Evolutionary conservation across 2,113 vertebrate species (phyloP).

Genomic region (Nothocercus nigrocapillus): DNA sequence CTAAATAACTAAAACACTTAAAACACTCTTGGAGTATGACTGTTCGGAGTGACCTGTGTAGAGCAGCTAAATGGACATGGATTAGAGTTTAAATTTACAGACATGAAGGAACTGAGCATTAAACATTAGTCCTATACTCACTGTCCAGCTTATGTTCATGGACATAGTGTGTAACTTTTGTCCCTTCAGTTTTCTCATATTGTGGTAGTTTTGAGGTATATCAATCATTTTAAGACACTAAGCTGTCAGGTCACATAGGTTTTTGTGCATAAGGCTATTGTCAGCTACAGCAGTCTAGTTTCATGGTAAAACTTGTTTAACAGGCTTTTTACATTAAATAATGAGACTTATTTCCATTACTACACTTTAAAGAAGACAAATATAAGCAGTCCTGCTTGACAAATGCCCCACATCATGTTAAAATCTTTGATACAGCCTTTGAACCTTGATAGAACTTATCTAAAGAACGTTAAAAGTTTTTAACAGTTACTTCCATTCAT

Average conservation of each 20-base stretch:
- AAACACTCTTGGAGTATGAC: not conserved
- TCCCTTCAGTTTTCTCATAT: not conserved
- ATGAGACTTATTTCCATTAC: not conserved
- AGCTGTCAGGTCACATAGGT: not conserved
- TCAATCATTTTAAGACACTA: not conserved
- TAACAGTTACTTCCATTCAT: not conserved
- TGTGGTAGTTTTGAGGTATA: not conserved
- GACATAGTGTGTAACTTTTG: not conserved
- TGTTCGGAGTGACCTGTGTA: not conserved
- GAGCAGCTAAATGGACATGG: not conserved
- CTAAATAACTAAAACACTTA: not conserved
- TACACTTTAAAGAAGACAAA: not conserved
- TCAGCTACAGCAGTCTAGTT: not conserved
- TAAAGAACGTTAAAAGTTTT: too few relatives aligned
- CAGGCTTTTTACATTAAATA: not conserved
- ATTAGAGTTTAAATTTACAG: not conserved
- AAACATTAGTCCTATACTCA: not conserved
- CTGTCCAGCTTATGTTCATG: not conserved
- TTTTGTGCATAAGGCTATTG: not conserved
- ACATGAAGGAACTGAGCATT: not conserved
- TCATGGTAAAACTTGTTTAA: not conserved
- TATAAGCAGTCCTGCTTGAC: not conserved
- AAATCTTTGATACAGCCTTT: not conserved
- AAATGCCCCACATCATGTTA: not conserved
- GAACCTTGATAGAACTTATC: too few relatives aligned